These are phyloP conservation scores for Himalopsyche tibetana DNA, from an alignment of 2,888 invertebrate genomes.

Conservation along the genomic window DNA sequence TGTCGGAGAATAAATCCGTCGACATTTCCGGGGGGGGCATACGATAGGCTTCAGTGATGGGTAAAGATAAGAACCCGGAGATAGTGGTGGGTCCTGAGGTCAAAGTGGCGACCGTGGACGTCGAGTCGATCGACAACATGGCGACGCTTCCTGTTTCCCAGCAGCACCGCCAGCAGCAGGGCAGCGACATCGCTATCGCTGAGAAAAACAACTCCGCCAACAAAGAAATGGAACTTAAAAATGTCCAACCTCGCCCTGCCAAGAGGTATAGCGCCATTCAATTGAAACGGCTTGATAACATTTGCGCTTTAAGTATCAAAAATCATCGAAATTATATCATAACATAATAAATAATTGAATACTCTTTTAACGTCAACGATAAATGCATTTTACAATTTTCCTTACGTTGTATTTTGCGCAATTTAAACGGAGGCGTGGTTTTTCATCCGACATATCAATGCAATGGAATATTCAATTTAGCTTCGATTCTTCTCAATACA, in stretches of 20 bases:
- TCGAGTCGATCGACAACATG: conserved; percentile 92
- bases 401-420: neutral
- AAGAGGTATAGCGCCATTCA: conserved; percentile 80
- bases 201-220: conserved; percentile 90
- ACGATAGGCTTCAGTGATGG: conserved; percentile 69
- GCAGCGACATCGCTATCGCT: conserved; percentile 84
- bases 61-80: conserved; percentile 76
- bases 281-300: neutral
- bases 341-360: neutral
- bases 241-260: conserved; percentile 89
- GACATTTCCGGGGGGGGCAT: conserved; percentile 16
- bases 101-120: conserved; percentile 92
- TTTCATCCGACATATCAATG: neutral
- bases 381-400: neutral
- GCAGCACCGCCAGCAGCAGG: conserved; percentile 80
- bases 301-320: neutral
- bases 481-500: too few relatives aligned
- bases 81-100: conserved; percentile 83
- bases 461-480: too few relatives aligned
- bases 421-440: conserved; percentile 22
- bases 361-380: neutral
- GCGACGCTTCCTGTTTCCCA: conserved; percentile 91
- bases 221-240: conserved; percentile 92
- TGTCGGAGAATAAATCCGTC: neutral
- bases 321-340: neutral